Percentiles rank a stretch among this genome's conserved stretches.
Evolutionary conservation across 2,113 vertebrate genomes (phyloP).

Genomic region (Megaceryle torquata): DNA sequence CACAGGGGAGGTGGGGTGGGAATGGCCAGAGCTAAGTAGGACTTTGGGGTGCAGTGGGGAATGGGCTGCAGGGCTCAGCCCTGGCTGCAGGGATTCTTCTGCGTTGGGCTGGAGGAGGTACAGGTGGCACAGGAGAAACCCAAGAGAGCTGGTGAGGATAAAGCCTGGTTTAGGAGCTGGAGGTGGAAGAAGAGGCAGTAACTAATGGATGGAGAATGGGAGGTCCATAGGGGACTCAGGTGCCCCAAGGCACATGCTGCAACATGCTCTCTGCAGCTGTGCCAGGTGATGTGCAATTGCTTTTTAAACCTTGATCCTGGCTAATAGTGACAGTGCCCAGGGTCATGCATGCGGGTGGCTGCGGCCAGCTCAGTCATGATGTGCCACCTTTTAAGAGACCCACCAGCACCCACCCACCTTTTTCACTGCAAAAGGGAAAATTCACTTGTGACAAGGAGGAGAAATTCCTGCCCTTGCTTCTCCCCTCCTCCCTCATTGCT

Average conservation of each 20-base stretch:
- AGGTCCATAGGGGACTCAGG: too few species aligned
- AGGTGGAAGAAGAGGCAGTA: neutral
- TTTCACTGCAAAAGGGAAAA: neutral
- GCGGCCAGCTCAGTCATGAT: accelerated
- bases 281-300: accelerated
- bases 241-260: too few species aligned
- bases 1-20: neutral
- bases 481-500: accelerated
- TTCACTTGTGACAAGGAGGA: neutral
- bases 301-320: neutral
- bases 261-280: accelerated
- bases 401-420: neutral
- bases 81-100: too few species aligned
- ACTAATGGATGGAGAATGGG: neutral
- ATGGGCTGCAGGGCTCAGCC: neutral
- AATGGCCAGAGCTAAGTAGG: accelerated
- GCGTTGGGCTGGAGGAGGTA: accelerated
- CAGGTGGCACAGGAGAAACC: accelerated
- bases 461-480: neutral
- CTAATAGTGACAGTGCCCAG: accelerated
- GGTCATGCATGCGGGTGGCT: neutral
- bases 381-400: neutral
- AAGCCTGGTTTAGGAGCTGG: neutral
- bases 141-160: neutral
- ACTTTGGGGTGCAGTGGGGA: neutral